Base-by-base conservation (phyloP, 2,113 vertebrate genomes). In the Hymenochirus boettgeri region DNA sequence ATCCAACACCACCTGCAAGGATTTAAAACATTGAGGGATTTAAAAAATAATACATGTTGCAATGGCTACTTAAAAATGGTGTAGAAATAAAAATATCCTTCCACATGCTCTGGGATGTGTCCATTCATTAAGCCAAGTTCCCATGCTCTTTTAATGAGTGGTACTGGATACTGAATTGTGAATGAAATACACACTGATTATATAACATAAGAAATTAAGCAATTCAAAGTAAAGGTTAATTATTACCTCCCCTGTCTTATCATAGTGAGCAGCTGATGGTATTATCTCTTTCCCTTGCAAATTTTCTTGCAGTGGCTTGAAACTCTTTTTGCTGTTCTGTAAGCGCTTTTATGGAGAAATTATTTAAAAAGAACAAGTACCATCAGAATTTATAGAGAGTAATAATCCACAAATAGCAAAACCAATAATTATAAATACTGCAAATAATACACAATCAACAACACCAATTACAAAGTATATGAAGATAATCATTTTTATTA, bases 241-340 rank as follows among this genome's bases (percentile, higher is more conserved):
- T n/a, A 13, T 21, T 22, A 42, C 39, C 83, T 97, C 93, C 11
- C 92, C 95, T 7, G 76, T 92, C 79, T 12, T 86, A 79, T 97
- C 94, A 73, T 94, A 96, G 0, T 80, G 62, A 4, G 87, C 37
- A 24, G 93, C 93, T 19, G 73, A 85, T 2, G 94, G 94, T 6
- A 97, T 27, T 24, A 97, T 88, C 78, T 97, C 93, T 39, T n/a
- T 97, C 93, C 52, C 88, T 75, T 18, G 92, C 90, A 87, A 96
- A 98, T 78, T 89, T 96, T 61, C 85, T 83, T 10, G 94, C 92
- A 45, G 93, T 83, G 65, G 86, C 86, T 74, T 94, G 92, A 79
- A 97, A 96, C 79, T 97, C 95, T 71, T 89, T 92, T 79, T 97
- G 94, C 72, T 98, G 91, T 9, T 92, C 92, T 0, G 81, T 91